Percentiles rank a stretch among this genome's conserved stretches.
These are phyloP conservation scores for Alsophila aescularia DNA, from an alignment of 2,888 invertebrate species.

Conservation along the genomic window DNA sequence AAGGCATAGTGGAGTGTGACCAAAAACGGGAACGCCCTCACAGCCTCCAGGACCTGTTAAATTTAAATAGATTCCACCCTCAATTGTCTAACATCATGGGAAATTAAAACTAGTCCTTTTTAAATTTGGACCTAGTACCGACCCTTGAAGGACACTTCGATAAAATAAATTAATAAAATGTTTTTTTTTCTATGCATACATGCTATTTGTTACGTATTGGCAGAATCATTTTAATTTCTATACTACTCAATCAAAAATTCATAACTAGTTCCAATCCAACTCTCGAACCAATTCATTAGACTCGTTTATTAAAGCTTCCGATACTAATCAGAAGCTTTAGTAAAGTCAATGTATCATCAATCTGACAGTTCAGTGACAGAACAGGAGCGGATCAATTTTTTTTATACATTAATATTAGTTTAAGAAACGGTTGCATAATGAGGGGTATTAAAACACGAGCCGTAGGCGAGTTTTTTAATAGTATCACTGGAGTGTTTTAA, in stretches of 20 bases:
- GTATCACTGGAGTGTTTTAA: no score
- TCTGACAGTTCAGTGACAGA: constrained; percentile 27
- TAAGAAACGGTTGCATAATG: no score
- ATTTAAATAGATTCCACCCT: constrained; percentile 26
- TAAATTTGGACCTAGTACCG: constrained; percentile 23
- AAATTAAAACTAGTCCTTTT: neutral
- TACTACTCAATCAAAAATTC: constrained; percentile 9
- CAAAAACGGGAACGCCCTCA: constrained; percentile 97
- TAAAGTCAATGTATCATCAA: constrained; percentile 19
- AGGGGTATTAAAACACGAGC: no score
- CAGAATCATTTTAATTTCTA: constrained; percentile 4
- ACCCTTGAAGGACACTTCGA: constrained; percentile 34
- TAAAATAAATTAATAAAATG: neutral
- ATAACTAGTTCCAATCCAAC: constrained; percentile 6
- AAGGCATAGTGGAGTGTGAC: constrained; percentile 99
- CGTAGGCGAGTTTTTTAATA: constrained; percentile 15
- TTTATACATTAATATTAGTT: constrained; percentile 34
- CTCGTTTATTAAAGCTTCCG: no score
- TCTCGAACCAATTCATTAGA: constrained; percentile 18
- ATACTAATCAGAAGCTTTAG: constrained; percentile 30
- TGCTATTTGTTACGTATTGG: neutral
- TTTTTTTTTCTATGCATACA: constrained; percentile 1
- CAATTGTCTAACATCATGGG: constrained; percentile 1
- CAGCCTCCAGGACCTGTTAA: constrained; percentile 93
- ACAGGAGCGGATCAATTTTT: constrained; percentile 21